These are phyloP conservation scores for Desmodus rotundus DNA, from an alignment of 2,113 vertebrate genomes.

Conservation along the genomic window DNA sequence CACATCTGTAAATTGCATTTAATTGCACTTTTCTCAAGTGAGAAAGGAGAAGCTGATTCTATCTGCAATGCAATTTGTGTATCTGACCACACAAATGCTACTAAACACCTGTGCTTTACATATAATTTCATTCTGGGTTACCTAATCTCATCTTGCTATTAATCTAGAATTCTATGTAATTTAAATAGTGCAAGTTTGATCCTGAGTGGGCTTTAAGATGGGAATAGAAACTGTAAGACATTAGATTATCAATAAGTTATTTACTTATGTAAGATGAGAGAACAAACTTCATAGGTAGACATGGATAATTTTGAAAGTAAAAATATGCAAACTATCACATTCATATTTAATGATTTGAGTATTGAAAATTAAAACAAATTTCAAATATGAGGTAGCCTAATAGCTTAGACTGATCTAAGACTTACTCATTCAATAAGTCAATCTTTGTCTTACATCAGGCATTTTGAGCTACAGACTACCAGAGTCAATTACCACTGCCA, in stretches of 20 bases:
- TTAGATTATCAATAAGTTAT: slow-evolving; percentile 61
- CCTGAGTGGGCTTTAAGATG: slow-evolving; percentile 57
- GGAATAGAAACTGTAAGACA: slow-evolving; percentile 54
- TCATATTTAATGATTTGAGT: slow-evolving; percentile 20
- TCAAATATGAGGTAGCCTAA: neutral
- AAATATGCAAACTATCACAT: slow-evolving; percentile 57
- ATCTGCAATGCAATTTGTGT: slow-evolving; percentile 57
- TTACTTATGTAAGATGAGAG: slow-evolving; percentile 68
- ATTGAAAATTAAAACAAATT: slow-evolving; percentile 43
- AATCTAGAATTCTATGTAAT: slow-evolving; percentile 66
- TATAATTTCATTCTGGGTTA: slow-evolving; percentile 69
- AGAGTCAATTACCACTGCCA: slow-evolving; percentile 36
- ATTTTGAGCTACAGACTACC: slow-evolving; percentile 31
- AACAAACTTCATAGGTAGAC: slow-evolving; percentile 30
- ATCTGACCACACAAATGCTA: slow-evolving; percentile 72
- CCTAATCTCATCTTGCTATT: slow-evolving; percentile 69
- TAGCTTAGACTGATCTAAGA: slow-evolving; percentile 9
- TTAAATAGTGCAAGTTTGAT: slow-evolving; percentile 71
- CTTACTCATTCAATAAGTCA: slow-evolving; percentile 7
- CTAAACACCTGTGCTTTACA: slow-evolving; percentile 72
- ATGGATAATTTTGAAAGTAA: slow-evolving; percentile 59
- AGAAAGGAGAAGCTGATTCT: slow-evolving; percentile 59
- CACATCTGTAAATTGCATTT: slow-evolving; percentile 79
- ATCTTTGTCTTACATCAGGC: slow-evolving; percentile 25
- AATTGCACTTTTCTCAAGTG: slow-evolving; percentile 74